Conservation (phyloP, 1,140 invertebrate genomes). For the Hyposmocoma kahamanoa region DNA sequence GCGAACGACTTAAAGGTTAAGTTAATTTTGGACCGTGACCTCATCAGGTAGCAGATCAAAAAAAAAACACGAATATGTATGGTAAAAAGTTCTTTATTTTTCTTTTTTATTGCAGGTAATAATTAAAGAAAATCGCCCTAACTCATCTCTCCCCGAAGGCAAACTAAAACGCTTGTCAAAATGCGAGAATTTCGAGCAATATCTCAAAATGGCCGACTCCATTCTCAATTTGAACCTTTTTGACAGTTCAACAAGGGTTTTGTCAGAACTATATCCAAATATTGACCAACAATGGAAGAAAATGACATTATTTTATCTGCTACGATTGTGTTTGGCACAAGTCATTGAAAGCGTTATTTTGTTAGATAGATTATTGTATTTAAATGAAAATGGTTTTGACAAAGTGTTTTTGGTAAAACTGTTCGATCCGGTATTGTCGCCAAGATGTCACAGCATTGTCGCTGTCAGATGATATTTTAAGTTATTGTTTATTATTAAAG, state of each 20-base stretch:
- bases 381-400: conserved; percentile 79
- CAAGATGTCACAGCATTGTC: conserved; percentile 84
- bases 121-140: conserved; percentile 62
- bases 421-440: conserved; percentile 85
- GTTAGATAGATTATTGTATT: conserved; percentile 87
- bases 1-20: no score
- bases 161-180: conserved; percentile 68
- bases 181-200: conserved; percentile 77
- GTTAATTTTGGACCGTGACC: no score
- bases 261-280: conserved; percentile 64
- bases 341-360: conserved; percentile 89
- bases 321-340: conserved; percentile 87
- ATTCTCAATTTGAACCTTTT: conserved; percentile 67
- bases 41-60: no score
- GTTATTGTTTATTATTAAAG: no score
- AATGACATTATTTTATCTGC: conserved; percentile 86
- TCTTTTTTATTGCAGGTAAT: conserved; percentile 38
- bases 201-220: conserved; percentile 77
- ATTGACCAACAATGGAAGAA: conserved; percentile 74
- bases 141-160: conserved; percentile 33
- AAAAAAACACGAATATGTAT: no score
- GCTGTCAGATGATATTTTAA: conserved; percentile 68
- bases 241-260: conserved; percentile 65
- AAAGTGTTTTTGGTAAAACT: conserved; percentile 80
- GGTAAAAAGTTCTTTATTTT: background rate